Conservation (phyloP, 2,797 vertebrate genomes). For the Furcifer pardalis region DNA sequence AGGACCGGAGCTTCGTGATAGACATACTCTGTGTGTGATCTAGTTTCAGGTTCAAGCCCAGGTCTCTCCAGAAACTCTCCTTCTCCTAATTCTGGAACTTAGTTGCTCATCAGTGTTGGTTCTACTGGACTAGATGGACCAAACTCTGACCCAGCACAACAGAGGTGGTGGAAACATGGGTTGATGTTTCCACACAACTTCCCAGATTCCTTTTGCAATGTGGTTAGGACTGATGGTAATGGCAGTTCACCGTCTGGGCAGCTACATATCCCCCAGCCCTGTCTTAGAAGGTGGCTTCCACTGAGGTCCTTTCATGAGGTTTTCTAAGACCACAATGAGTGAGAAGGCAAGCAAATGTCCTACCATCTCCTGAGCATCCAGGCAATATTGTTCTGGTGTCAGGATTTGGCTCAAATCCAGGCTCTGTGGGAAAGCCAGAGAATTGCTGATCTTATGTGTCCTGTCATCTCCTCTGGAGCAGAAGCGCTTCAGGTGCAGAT, state of each 20-base stretch:
- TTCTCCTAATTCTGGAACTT: background rate
- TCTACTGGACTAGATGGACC: background rate
- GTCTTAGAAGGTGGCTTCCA: background rate
- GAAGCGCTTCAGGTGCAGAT: slow-evolving; percentile 76
- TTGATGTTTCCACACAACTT: background rate
- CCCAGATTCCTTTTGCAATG: background rate
- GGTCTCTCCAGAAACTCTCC: background rate
- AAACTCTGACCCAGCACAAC: background rate
- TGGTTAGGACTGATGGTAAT: background rate
- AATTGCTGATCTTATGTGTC: slow-evolving; percentile 66
- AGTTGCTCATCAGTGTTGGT: background rate
- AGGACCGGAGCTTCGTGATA: background rate
- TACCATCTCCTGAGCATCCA: slow-evolving; percentile 63
- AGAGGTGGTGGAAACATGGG: background rate
- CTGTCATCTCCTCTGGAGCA: slow-evolving; percentile 15
- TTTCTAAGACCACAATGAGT: slow-evolving; percentile 18
- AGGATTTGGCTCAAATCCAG: slow-evolving; percentile 72
- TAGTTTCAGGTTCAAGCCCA: background rate
- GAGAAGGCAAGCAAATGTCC: background rate
- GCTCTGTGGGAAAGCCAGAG: slow-evolving; percentile 68
- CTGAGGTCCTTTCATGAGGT: background rate
- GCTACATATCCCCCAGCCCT: background rate
- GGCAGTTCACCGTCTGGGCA: background rate
- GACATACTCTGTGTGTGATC: background rate
- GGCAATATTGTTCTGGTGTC: slow-evolving; percentile 47